Conservation (phyloP, 2,888 invertebrate species). For the Nasonovia ribisnigri region DNA sequence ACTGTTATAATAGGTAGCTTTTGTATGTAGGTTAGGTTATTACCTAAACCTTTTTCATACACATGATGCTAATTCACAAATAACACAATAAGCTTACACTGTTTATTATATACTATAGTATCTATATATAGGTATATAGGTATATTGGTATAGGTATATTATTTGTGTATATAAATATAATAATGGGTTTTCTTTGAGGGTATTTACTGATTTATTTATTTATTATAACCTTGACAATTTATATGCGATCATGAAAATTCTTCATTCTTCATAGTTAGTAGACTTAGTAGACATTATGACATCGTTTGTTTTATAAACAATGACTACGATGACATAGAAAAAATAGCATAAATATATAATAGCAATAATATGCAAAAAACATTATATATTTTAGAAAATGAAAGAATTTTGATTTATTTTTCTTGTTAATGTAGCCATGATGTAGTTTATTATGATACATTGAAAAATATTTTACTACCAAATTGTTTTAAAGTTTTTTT, state of each 20-base stretch:
- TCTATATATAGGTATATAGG: background rate
- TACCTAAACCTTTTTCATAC: background rate
- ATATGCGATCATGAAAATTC: background rate
- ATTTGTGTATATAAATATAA: background rate
- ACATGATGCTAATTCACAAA: too few relatives aligned
- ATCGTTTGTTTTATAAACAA: background rate
- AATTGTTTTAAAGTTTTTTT: background rate
- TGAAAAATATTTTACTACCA: background rate
- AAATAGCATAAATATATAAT: background rate
- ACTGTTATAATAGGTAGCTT: background rate
- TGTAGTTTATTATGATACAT: background rate
- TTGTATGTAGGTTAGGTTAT: background rate
- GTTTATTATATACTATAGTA: background rate
- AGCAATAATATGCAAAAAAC: background rate
- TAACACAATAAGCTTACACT: background rate
- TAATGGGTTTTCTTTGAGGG: background rate
- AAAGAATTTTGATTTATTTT: background rate
- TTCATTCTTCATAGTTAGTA: background rate
- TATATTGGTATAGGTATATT: background rate
- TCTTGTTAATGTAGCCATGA: background rate
- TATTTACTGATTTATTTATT: background rate
- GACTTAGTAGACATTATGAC: background rate
- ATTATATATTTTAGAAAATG: background rate
- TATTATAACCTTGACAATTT: background rate
- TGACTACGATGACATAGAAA: background rate